phyloP scores from a whole-genome alignment of 2,113 vertebrate genomes.

The Sinocyclocheilus anshuiensis region DNA sequence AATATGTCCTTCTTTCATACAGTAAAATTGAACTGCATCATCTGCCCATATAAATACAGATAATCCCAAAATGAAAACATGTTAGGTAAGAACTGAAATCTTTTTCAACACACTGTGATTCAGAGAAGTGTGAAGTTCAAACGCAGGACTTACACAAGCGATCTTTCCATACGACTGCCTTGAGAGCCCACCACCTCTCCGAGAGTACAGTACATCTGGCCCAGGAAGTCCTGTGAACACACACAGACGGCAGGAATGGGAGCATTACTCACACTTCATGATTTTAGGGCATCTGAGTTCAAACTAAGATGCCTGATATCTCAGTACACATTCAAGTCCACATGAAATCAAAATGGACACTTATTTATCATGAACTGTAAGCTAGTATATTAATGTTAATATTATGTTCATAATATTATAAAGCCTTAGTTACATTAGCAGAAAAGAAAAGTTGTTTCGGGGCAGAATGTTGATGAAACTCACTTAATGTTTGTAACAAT shows the following conservation, averaged over 20 bases:
- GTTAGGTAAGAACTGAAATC: background rate
- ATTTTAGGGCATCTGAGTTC: background rate
- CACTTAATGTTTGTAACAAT: background rate
- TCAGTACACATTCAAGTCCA: background rate
- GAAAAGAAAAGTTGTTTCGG: background rate
- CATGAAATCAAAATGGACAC: background rate
- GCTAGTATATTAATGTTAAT: background rate
- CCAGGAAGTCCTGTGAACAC: constrained; percentile 89
- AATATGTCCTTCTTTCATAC: too few relatives aligned
- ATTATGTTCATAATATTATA: background rate
- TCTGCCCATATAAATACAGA: background rate
- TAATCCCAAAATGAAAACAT: constrained; percentile 7
- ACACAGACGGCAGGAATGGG: constrained; percentile 39
- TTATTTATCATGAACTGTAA: background rate
- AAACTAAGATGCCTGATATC: background rate
- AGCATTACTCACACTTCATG: background rate
- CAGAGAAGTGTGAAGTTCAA: background rate
- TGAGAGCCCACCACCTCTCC: constrained; percentile 94
- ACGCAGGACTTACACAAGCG: constrained; percentile 84
- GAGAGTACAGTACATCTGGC: constrained; percentile 92
- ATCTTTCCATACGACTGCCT: constrained; percentile 90
- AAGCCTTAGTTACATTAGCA: background rate
- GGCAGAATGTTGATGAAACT: background rate
- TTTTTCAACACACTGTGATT: background rate
- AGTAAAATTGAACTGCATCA: background rate